Evolutionary conservation across 2,888 invertebrate species (phyloP), one percentile per base, ranked within the genome.

Genomic region (Pasiphila rectangulata): DNA sequence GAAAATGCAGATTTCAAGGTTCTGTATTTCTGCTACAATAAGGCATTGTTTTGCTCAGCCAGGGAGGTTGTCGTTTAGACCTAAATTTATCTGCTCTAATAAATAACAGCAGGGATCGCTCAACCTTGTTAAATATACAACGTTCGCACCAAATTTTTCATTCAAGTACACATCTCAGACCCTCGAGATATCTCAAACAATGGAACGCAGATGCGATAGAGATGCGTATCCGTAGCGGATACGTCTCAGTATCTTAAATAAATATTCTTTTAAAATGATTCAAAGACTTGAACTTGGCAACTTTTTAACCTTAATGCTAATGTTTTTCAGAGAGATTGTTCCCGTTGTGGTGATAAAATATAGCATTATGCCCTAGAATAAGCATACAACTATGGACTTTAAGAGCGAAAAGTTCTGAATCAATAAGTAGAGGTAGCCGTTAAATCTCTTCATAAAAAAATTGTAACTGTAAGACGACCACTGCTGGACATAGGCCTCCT

Each of bases 111-210:
- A 41, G 44, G 56, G 63, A 67, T 71, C 59, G 63, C 63, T 61
- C 66, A 69, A 69, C 74, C 74, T 72, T 73, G 77, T 75, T 80
- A 78, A 79, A 76, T 75, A 82, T 79, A 80, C 79, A 80, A 69
- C 67, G 75, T 77, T 79, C 75, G 72, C 79, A 78, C 76, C 71
- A 74, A 69, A 79, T 82, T 83, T 82, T 81, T 81, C 81, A 81
- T 72, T 64, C 64, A 50, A 60, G 56, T 64, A 64, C 69, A 59
- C 61, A 58, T 64, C 65, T 68, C 59, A 57, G 54, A 56, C 57
- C 61, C 59, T 62, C 53, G 57, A 61, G 67, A 64, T 64, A 57
- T 59, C 56, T 51, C 46, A 46, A 34, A 47, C 59, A 56, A 59
- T 32, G 9, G 25, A 45, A 44, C 38, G 57, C 58, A 54, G 41